Base-by-base conservation (phyloP, 2,888 invertebrate species). In the Heliconius ismenius region DNA sequence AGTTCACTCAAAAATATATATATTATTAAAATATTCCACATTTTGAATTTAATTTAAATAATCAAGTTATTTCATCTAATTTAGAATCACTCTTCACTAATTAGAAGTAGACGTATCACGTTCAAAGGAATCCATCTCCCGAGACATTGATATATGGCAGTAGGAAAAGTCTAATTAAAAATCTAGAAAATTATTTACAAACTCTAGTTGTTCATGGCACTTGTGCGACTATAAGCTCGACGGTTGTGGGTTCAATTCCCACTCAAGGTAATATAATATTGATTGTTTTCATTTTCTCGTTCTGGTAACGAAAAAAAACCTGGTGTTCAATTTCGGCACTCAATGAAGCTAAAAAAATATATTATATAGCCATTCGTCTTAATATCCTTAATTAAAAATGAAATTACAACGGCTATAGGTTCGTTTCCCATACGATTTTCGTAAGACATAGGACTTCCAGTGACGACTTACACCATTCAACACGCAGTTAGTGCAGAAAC, bases 111-210 rank as follows among this genome's bases (percentile, higher is more conserved):
- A 49, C 43, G 49, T 49, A 69, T 69, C 28, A 49, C 69, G 26
- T 49, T 49, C 9, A 69, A 21, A 11, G 11, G 49, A 69, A 69
- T 69, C 69, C 49, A 49, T 69, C 69, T 69, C 28, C 49, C 49
- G 28, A 54, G 69, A 69, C 69, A 69, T 49, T 69, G 69, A 69
- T 69, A 49, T 54, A 69, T 69, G 28, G 49, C 21, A 54, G 3
- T n/a, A 43, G 10, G 28, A 69, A 49, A 49, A 69, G 21, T 49
- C 28, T 49, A 49, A 69, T 69, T 69, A 49, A 49, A 49, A 69
- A 28, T 26, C 24, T 68, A 26, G 39, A 49, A 39, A 26, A 43
- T 68, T 43, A 68, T 67, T 43, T 24, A 24, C 3, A 60, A 21
- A 11, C 10, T 3, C 60, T 24, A 2, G 60, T 18, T 2, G 60